Evolutionary conservation across 2,113 vertebrate species (phyloP).

Genomic region (Ibidorhyncha struthersii): DNA sequence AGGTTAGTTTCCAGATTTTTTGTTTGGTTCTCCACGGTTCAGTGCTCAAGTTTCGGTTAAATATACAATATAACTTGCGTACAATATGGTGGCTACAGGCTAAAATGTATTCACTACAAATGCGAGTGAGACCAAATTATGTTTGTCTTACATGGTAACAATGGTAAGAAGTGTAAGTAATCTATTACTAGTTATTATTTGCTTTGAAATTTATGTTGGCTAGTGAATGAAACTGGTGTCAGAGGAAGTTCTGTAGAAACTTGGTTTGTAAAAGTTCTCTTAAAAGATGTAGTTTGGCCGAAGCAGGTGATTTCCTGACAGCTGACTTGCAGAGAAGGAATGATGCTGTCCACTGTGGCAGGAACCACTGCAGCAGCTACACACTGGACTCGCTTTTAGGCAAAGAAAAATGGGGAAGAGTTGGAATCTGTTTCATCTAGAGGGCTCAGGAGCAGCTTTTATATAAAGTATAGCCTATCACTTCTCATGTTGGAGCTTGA

Average conservation of each 20-base stretch:
- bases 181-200: background rate
- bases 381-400: fast-evolving
- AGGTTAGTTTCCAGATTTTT: background rate
- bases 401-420: background rate
- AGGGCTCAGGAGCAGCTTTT: background rate
- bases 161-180: background rate
- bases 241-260: background rate
- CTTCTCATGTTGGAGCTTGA: background rate
- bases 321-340: background rate
- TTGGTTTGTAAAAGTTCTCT: background rate
- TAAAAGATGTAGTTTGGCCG: background rate
- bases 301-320: background rate
- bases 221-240: fast-evolving
- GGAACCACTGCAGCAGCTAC: background rate
- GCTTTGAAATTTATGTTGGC: background rate
- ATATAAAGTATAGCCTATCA: background rate
- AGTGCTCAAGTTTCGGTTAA: background rate
- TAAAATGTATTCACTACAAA: background rate
- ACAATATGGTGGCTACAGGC: background rate
- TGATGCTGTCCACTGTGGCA: background rate
- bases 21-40: fast-evolving
- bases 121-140: background rate
- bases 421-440: background rate
- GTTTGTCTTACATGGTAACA: background rate
- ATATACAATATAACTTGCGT: fast-evolving